Percentiles rank a stretch among this genome's conserved stretches.
Conservation (phyloP, 2,888 invertebrate species). For the Gastrophysa polygoni region DNA sequence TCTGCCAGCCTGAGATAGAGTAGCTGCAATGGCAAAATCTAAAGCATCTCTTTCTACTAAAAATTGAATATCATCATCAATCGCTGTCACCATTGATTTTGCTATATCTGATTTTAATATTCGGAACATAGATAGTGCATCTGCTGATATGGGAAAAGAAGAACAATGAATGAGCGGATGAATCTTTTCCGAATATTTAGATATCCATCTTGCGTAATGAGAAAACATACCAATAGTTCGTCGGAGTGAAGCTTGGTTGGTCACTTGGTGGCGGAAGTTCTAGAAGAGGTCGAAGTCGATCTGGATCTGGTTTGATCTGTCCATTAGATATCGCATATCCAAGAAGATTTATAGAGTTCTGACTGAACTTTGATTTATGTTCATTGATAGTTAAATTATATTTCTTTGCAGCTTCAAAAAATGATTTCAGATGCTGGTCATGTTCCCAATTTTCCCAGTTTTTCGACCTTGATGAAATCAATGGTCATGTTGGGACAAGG, state of each 20-base stretch:
- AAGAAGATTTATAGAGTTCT: neutral
- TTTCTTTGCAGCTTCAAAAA: too few species aligned
- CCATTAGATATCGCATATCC: neutral
- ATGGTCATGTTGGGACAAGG: too few species aligned
- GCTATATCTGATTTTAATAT: conserved; percentile 10
- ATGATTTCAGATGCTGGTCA: too few species aligned
- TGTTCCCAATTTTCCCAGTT: too few species aligned
- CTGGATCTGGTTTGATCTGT: neutral
- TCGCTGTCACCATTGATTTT: conserved; percentile 10
- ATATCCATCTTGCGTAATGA: neutral
- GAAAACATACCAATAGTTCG: neutral
- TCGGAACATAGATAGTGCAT: neutral
- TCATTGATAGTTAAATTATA: too few species aligned
- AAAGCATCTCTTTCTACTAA: conserved; percentile 15
- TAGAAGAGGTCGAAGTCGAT: neutral
- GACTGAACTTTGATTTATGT: neutral
- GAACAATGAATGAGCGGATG: neutral
- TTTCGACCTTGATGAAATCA: too few species aligned
- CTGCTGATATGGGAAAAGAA: neutral
- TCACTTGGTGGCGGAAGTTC: neutral
- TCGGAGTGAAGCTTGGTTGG: neutral
- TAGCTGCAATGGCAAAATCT: conserved; percentile 12
- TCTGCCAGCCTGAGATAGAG: neutral
- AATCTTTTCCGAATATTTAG: neutral
- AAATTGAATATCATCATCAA: conserved; percentile 10